Base-by-base conservation (phyloP, 2,888 invertebrate genomes). In the Camponotus fellah region DNA sequence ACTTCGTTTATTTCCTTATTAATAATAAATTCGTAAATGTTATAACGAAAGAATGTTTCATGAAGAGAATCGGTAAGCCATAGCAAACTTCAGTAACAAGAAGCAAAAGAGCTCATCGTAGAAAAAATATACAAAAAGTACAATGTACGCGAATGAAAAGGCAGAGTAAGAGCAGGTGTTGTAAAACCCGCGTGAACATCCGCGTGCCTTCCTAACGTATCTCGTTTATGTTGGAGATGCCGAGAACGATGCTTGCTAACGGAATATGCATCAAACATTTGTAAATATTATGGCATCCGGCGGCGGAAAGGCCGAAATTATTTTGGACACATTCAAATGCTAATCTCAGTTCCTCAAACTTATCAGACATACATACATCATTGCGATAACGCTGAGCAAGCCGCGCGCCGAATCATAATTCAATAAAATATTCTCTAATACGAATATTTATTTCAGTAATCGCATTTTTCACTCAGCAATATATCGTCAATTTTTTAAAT, bases 211-310 rank as follows among this genome's bases (percentile, higher is more conserved):
- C 8, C 6, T 58, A 17, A 68, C 49, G 32, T 43, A 37, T 21
- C 40, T 64, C 56, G 65, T 76, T 81, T 75, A 69, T 66, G 46
- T 62, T 71, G 40, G 12, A 34, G 8, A 53, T 14, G 26, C 12
- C 56, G 58, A 26, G 26, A 26, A 26, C 46, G 56, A 46, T 62
- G 84, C 84, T 88, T 87, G 60, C 82, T 85, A 77, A 85, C 43
- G 26, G 60, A 81, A 75, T 80, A 72, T 74, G 66, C 62, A 75
- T 82, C 79, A 53, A 68, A 82, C 66, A 75, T 82, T 83, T 75
- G 81, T 87, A 85, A 86, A 87, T 87, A 68, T 87, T 83, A 82
- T 75, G 71, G 72, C 58, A 75, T 58, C 37, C 56, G 49, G 32
- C 56, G 74, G 56, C 32, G 34, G 49, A 9, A 65, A 53, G 40